phyloP scores from a whole-genome alignment of 2,888 invertebrate genomes.

The Steinernema scapterisci region DNA sequence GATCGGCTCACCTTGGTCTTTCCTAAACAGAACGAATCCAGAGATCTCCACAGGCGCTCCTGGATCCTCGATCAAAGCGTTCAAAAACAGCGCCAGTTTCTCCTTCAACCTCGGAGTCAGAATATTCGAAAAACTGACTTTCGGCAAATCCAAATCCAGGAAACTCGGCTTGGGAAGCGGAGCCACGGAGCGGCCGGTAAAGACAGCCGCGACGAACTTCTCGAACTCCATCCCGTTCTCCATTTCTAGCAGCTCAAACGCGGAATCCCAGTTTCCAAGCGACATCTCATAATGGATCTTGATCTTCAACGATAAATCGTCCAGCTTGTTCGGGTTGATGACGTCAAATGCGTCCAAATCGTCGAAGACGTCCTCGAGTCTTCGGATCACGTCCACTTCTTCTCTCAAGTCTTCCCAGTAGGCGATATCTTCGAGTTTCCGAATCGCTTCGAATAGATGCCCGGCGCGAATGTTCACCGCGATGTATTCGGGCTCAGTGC shows the following conservation, averaged over 20 bases:
- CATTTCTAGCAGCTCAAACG: conserved; percentile 5
- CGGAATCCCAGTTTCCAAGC: not conserved
- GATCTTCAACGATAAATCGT: not conserved
- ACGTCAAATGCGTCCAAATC: conserved; percentile 25
- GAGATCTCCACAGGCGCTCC: not conserved
- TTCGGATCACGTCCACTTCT: not conserved
- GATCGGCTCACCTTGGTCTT: not conserved
- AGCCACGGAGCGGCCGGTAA: not conserved
- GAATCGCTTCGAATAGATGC: not conserved
- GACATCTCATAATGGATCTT: conserved; percentile 20
- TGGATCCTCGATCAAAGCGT: not conserved
- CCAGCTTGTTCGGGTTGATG: conserved; percentile 2
- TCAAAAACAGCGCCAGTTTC: not conserved
- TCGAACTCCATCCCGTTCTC: conserved; percentile 19
- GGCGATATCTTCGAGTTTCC: not conserved
- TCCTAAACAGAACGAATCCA: not conserved
- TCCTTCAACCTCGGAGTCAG: not conserved
- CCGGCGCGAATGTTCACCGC: not conserved
- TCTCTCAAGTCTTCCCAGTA: conserved; percentile 8
- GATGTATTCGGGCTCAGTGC: not conserved
- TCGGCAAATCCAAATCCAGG: too few relatives aligned
- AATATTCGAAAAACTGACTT: not conserved
- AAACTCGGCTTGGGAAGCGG: not conserved
- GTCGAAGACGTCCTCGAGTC: conserved; percentile 5
- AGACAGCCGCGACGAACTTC: conserved; percentile 5